phyloP scores from a whole-genome alignment of 2,797 vertebrate genomes.

The Ptychobarbus kaznakovi region DNA sequence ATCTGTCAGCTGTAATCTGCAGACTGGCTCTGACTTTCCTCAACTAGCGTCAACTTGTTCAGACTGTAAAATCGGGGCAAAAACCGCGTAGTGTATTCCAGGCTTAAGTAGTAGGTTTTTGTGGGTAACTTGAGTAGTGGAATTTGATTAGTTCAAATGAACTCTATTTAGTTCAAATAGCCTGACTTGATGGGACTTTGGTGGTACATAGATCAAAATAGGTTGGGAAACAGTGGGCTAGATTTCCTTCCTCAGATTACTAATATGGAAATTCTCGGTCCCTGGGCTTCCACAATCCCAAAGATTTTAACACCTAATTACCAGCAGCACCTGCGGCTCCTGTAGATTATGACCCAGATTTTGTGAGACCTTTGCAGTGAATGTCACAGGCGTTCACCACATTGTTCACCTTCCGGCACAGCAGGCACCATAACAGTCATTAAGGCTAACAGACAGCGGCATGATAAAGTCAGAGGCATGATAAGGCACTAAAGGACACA shows the following conservation, averaged over 20 bases:
- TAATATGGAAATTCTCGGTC: background rate
- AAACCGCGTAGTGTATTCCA: too few species aligned
- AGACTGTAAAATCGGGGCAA: too few species aligned
- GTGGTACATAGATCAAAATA: background rate
- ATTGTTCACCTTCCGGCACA: slow-evolving; percentile 43
- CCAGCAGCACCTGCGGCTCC: slow-evolving; percentile 3
- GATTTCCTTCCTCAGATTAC: background rate
- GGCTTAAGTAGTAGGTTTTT: background rate
- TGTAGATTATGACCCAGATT: slow-evolving; percentile 16
- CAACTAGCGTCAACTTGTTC: too few species aligned
- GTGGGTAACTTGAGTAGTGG: background rate
- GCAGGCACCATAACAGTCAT: slow-evolving; percentile 24
- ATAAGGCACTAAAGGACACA: slow-evolving; percentile 30
- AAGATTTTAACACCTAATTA: slow-evolving; percentile 12
- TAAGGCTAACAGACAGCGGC: slow-evolving; percentile 15
- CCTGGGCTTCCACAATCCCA: background rate
- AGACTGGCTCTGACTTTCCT: too few species aligned
- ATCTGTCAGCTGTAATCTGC: too few species aligned
- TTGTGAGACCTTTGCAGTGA: slow-evolving; percentile 36
- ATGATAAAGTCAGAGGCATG: slow-evolving; percentile 25
- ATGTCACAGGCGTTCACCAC: slow-evolving; percentile 26
- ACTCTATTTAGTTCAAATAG: background rate
- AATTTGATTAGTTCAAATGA: background rate
- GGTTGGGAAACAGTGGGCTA: background rate
- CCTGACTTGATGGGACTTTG: background rate